phyloP scores from a whole-genome alignment of 2,797 vertebrate species.

The Chelon auratus region DNA sequence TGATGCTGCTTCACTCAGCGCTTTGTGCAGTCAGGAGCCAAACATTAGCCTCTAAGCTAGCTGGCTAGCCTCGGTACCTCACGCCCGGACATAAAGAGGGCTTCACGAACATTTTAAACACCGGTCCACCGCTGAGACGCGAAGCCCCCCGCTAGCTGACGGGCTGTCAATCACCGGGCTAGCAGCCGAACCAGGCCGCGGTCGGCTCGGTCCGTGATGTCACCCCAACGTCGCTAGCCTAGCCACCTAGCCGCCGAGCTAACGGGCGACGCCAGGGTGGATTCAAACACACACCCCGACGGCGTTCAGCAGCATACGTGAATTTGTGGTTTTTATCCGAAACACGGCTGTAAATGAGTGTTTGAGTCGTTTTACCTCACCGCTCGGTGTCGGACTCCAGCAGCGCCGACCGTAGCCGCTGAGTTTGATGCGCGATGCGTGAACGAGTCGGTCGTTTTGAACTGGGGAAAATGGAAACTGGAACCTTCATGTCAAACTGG shows the following conservation, averaged over 20 bases:
- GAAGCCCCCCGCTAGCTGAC: constrained; percentile 19
- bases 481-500: neutral
- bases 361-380: constrained; percentile 61
- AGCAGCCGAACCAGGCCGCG: constrained; percentile 67
- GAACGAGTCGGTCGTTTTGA: constrained; percentile 27
- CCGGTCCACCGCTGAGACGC: neutral
- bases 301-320: accelerated
- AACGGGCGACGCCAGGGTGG: neutral
- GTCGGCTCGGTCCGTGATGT: constrained; percentile 47
- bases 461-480: neutral
- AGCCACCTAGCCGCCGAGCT: constrained; percentile 28
- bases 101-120: neutral
- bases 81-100: neutral
- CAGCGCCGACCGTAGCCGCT: constrained; percentile 50
- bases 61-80: neutral
- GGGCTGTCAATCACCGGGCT: constrained; percentile 60
- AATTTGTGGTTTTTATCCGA: neutral
- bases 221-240: constrained; percentile 45
- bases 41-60: neutral
- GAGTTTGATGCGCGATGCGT: constrained; percentile 19
- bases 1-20: constrained; percentile 28
- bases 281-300: neutral
- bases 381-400: constrained; percentile 66
- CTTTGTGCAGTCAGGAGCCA: neutral
- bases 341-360: neutral